Evolutionary conservation across 2,113 vertebrate species (phyloP).

Genomic region (Pollachius pollachius): DNA sequence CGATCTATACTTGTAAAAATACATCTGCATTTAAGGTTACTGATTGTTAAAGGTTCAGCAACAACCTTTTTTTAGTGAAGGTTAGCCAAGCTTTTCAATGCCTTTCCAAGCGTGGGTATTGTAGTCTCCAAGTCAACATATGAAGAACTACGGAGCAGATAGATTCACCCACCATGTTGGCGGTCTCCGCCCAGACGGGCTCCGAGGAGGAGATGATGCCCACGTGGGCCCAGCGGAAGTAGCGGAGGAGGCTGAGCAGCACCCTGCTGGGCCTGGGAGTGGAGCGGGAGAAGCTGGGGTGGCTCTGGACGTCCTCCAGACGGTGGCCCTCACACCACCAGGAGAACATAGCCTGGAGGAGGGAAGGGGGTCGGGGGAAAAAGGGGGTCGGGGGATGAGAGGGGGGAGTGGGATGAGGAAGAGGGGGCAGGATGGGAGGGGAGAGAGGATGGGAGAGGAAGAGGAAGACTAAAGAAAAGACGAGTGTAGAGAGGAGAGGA

Average conservation of each 20-base stretch:
- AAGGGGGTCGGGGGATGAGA: not conserved
- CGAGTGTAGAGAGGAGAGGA: not conserved
- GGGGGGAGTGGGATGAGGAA: not conserved
- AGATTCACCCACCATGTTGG: slow-evolving; percentile 52
- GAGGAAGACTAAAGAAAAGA: not conserved
- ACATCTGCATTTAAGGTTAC: too few relatives aligned
- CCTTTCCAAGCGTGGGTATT: not conserved
- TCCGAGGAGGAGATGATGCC: slow-evolving; percentile 75
- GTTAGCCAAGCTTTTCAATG: too few relatives aligned
- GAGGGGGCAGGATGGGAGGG: not conserved
- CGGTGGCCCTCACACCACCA: slow-evolving; percentile 75
- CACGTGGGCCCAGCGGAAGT: slow-evolving; percentile 79
- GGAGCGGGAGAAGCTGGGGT: slow-evolving; percentile 73
- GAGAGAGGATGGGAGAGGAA: not conserved
- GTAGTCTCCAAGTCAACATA: not conserved
- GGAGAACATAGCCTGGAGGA: slow-evolving; percentile 67
- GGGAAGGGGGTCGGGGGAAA: too few relatives aligned
- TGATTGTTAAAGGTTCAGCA: too few relatives aligned
- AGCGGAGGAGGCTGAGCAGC: slow-evolving; percentile 66
- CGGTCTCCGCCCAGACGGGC: slow-evolving; percentile 76
- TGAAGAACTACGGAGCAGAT: not conserved
- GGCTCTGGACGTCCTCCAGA: slow-evolving; percentile 63
- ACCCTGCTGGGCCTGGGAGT: slow-evolving; percentile 70
- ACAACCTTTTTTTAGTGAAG: too few relatives aligned
- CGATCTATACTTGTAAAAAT: too few relatives aligned